phyloP scores from a whole-genome alignment of 2,888 invertebrate species.

The Sinodicranocentrus sp. region DNA sequence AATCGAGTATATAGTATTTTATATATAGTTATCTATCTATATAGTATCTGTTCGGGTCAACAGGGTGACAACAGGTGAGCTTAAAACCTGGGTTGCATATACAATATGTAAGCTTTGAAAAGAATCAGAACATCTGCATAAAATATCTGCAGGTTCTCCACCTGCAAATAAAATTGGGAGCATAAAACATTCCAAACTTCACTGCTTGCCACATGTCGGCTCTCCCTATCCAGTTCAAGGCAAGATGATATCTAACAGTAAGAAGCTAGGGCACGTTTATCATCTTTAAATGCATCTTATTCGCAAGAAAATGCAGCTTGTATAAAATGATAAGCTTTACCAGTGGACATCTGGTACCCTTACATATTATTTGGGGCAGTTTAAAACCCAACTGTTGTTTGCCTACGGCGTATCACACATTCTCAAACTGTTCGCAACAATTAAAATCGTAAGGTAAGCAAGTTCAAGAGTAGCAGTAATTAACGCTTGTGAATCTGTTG shows the following conservation, averaged over 20 bases:
- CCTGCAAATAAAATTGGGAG: conserved; percentile 33
- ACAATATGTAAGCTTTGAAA: too few species aligned
- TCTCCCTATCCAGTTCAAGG: conserved; percentile 35
- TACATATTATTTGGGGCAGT: conserved; percentile 3
- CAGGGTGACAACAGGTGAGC: too few species aligned
- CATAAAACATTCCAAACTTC: not conserved
- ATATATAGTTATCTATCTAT: too few species aligned
- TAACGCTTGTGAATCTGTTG: too few species aligned
- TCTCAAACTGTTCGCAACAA: not conserved
- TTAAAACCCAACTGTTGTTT: not conserved
- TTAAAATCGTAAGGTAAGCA: conserved; percentile 2
- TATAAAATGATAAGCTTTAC: not conserved
- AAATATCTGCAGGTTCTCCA: conserved; percentile 49
- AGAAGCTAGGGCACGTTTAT: not conserved
- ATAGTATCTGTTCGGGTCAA: too few species aligned
- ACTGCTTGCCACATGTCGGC: conserved; percentile 47
- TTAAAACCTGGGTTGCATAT: too few species aligned
- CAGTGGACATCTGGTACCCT: not conserved
- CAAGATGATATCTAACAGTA: too few species aligned
- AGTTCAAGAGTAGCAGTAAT: not conserved
- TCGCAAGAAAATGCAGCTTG: not conserved
- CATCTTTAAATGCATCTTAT: conserved; percentile 9
- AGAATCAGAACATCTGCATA: conserved; percentile 32
- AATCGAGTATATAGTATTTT: too few species aligned
- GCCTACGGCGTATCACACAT: not conserved